Evolutionary conservation across 2,797 vertebrate genomes (phyloP).

Genomic region (Adelosebastes latens): DNA sequence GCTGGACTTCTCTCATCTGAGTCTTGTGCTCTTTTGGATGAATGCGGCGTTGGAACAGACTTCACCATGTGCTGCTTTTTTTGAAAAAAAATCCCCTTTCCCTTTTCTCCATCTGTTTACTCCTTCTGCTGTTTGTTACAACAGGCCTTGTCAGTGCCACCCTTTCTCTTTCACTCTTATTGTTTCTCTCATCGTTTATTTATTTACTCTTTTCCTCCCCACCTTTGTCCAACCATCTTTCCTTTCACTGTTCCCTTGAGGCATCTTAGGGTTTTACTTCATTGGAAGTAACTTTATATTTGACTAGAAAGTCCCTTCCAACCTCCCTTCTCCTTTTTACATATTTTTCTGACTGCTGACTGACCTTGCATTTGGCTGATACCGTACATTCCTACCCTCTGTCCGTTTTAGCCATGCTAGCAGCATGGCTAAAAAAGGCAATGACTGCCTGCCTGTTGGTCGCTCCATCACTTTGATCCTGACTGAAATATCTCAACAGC

Average conservation of each 20-base stretch:
- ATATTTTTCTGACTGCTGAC: background rate
- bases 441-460: background rate
- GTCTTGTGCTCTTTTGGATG: conserved; percentile 62
- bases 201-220: background rate
- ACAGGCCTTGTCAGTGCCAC: background rate
- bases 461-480: background rate
- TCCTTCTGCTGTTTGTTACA: conserved; percentile 55
- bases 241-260: background rate
- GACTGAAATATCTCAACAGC: background rate
- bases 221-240: background rate
- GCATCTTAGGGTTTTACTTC: background rate
- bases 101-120: conserved; percentile 62
- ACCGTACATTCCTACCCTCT: background rate
- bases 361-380: conserved; percentile 29
- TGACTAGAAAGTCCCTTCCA: conserved; percentile 1
- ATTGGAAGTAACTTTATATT: background rate
- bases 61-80: conserved; percentile 46
- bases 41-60: conserved; percentile 43
- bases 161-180: background rate
- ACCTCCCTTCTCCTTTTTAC: background rate
- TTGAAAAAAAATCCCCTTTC: conserved; percentile 18
- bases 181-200: background rate
- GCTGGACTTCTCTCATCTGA: conserved; percentile 53
- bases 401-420: background rate
- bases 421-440: background rate